Base-by-base conservation (phyloP, 1,140 invertebrate species). In the Armadillidium nasatum region DNA sequence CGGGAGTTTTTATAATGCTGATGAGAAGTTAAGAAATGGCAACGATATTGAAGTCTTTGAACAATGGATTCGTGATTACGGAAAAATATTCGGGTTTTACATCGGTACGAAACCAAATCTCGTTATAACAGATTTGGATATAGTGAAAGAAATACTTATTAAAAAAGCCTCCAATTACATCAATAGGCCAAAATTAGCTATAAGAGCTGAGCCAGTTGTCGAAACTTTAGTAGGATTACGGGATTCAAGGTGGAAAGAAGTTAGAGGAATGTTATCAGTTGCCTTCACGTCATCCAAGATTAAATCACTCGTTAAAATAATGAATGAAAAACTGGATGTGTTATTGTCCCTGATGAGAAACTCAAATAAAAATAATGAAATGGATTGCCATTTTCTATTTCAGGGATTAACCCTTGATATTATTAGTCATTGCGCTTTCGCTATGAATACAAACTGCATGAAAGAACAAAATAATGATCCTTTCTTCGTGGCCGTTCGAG, bases 241-340 rank as follows among this genome's bases (percentile, higher is more conserved):
- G 22, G 85, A 83, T 74, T 80, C 83, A 13, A 74, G 84, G 19
- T 89, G 88, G 88, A 87, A 88, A 76, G 83, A 86, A 21, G 84
- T 88, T 6, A 80, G 88, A 10, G 82, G 81, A 6, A 82, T 86
- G 15, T 82, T 88, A 33, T 86, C 86, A 50, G 87, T 87, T n/a
- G 86, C 86, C 0, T 88, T 88, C 79, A 87, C 86, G 50, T 82
- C 85, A 10, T 76, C 83, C 19, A 89, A 88, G 82, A 84, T 89
- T 81, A 85, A 85, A 81, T 83, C 82, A 15, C 84, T 87, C 84
- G 78, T 78, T 21, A 76, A 80, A 3, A 81, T 84, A 9, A 85
- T 86, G 69, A 82, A 84, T 50, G 69, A 80, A 10, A 84, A 81
- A 44, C 81, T 86, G 7, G 80, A 83, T 66, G 78, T 80, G 3